These are phyloP conservation scores for Dinomys branickii DNA, from an alignment of 2,113 vertebrate species.

Conservation along the genomic window DNA sequence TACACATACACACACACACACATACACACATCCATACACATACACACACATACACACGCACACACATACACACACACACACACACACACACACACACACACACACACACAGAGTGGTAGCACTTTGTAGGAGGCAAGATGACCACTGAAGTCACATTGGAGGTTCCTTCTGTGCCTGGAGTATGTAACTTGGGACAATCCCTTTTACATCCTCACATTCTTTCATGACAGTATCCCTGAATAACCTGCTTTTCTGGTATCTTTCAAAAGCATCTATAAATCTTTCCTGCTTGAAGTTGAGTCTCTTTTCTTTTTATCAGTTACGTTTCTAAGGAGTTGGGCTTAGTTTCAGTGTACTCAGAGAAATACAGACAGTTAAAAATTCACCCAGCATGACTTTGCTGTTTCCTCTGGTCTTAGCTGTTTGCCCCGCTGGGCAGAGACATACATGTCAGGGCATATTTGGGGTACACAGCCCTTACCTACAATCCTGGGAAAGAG, in stretches of 20 bases:
- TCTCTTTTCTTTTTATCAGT: neutral
- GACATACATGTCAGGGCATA: neutral
- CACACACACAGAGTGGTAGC: neutral
- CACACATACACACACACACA: too few species aligned
- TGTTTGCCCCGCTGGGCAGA: neutral
- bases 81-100: neutral
- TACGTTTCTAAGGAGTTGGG: neutral
- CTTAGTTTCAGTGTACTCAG: neutral
- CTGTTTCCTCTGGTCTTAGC: neutral
- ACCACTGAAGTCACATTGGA: neutral
- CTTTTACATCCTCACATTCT: neutral
- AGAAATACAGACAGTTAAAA: neutral
- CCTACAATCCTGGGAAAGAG: neutral
- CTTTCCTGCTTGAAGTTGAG: neutral
- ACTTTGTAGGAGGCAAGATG: neutral
- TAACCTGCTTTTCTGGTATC: neutral
- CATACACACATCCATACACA: too few species aligned
- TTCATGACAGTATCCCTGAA: neutral
- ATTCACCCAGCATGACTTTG: neutral
- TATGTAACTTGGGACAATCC: too few species aligned
- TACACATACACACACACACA: neutral
- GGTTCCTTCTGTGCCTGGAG: neutral
- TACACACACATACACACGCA: neutral
- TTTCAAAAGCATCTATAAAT: slow-evolving; percentile 18
- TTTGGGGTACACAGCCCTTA: neutral